These are phyloP conservation scores for Scaptomyza montana DNA, from an alignment of 1,140 invertebrate species.

Conservation along the genomic window DNA sequence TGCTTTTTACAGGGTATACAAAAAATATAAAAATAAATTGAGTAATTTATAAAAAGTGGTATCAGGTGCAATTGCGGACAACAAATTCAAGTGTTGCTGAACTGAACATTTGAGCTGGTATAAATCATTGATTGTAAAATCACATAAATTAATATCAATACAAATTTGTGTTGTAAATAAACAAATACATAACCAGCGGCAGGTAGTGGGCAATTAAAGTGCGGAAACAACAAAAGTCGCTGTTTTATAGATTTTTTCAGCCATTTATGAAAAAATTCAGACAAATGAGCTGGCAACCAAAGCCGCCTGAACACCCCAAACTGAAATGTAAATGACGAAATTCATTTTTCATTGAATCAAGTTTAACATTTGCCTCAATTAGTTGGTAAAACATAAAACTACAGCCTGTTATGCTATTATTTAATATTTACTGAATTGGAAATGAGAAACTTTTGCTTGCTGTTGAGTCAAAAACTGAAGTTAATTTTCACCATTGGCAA, in stretches of 20 bases:
- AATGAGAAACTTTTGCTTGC: too few relatives aligned
- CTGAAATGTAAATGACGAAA: constrained; percentile 8
- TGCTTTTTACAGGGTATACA: not conserved
- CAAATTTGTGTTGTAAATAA: constrained; percentile 21
- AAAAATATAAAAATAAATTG: not conserved
- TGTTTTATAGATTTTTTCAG: not conserved
- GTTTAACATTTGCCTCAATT: not conserved
- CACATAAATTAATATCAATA: constrained; percentile 38
- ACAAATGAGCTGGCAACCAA: constrained; percentile 7
- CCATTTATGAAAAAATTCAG: constrained; percentile 2
- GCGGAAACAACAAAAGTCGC: constrained; percentile 9
- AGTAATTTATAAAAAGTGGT: too few relatives aligned
- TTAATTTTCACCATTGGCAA: not conserved
- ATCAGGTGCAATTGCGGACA: not conserved
- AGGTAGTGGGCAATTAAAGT: constrained; percentile 12
- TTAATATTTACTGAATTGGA: too few relatives aligned
- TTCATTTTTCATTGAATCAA: not conserved
- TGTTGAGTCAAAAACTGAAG: too few relatives aligned
- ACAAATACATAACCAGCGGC: not conserved
- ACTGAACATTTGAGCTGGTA: constrained; percentile 12
- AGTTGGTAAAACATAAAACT: too few relatives aligned
- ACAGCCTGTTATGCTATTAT: too few relatives aligned
- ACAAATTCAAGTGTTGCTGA: constrained; percentile 22
- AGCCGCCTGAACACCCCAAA: constrained; percentile 4
- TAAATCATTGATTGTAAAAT: constrained; percentile 38